phyloP scores from a whole-genome alignment of 2,113 vertebrate species.

The Antigone vipio region DNA sequence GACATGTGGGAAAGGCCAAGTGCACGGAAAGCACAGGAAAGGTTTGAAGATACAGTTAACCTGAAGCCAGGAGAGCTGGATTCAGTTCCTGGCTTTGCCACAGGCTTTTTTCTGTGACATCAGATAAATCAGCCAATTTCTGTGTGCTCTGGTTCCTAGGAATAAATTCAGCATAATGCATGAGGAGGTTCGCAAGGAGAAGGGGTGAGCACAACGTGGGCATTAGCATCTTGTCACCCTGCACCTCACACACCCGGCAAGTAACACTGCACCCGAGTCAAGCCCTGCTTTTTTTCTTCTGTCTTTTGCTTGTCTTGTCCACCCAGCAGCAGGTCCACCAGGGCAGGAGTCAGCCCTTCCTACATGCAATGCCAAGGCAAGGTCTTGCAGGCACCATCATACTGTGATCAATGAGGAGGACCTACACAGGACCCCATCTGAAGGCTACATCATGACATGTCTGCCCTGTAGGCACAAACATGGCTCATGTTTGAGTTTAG shows the following conservation, averaged over 20 bases:
- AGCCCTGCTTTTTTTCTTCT: not conserved
- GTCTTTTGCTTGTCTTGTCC: not conserved
- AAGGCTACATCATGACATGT: fast-evolving
- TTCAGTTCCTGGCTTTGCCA: not conserved
- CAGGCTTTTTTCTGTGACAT: not conserved
- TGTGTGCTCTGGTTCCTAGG: not conserved
- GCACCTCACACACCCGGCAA: not conserved
- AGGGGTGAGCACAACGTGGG: not conserved
- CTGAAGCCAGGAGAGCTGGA: not conserved
- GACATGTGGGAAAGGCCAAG: fast-evolving
- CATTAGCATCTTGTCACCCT: not conserved
- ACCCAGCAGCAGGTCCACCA: not conserved
- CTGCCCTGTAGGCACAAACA: not conserved
- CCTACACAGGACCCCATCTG: fast-evolving
- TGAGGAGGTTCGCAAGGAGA: not conserved
- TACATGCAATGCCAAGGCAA: not conserved
- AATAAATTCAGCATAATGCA: not conserved
- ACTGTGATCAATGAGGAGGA: not conserved
- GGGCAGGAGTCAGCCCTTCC: not conserved
- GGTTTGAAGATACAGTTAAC: not conserved
- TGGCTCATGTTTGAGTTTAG: not conserved
- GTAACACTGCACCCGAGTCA: not conserved
- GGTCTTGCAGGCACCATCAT: fast-evolving
- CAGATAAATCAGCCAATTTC: not conserved
- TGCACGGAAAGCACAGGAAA: not conserved